Percentiles rank a stretch among this genome's conserved stretches.
These are phyloP conservation scores for Meriones psammophilus DNA, from an alignment of 2,797 vertebrate genomes.

Conservation along the genomic window DNA sequence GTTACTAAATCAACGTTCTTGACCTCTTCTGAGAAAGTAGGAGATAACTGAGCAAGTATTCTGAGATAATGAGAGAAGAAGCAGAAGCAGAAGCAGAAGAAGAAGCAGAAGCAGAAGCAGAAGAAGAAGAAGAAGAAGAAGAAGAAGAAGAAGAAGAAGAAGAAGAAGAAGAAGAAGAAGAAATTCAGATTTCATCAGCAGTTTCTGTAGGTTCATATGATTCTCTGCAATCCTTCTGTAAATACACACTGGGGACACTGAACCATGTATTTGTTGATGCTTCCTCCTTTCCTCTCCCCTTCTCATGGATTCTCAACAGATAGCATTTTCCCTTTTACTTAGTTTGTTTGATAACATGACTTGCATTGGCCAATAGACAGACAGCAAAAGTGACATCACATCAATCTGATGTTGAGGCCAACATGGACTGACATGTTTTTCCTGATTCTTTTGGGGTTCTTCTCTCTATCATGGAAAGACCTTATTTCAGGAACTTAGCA, in stretches of 20 bases:
- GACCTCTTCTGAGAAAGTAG: conserved; percentile 15
- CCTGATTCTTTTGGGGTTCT: background rate
- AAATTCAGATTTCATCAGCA: background rate
- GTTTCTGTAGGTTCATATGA: background rate
- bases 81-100: background rate
- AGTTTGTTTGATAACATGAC: background rate
- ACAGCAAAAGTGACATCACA: background rate
- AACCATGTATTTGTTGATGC: background rate
- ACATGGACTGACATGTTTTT: background rate
- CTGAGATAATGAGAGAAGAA: background rate
- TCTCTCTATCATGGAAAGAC: background rate
- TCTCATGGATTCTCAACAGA: background rate
- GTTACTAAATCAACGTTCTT: conserved; percentile 20
- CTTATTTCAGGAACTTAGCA: background rate
- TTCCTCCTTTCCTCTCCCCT: background rate
- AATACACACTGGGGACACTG: background rate
- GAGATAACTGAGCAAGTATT: background rate
- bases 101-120: background rate
- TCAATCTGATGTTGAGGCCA: background rate
- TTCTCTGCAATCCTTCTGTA: background rate
- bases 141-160: background rate
- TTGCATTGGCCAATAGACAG: background rate
- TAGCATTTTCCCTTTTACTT: background rate
- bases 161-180: background rate
- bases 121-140: background rate